Base-by-base conservation (phyloP, 2,113 vertebrate species). In the Poecilia latipinna region DNA sequence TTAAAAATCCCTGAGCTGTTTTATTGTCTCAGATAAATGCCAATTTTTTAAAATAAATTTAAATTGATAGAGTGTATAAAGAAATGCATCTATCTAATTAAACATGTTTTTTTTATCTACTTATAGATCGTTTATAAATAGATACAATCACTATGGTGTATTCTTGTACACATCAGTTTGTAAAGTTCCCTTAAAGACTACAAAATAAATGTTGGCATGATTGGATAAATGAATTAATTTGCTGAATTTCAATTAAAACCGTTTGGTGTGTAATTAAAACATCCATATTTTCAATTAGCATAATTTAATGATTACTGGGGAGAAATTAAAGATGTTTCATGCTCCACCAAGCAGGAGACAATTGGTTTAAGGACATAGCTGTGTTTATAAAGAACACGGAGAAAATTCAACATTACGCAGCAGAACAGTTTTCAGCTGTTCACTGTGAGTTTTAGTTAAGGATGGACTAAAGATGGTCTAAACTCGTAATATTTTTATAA, bases 201-300 rank as follows among this genome's bases (percentile, higher is more conserved):
- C 51, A 72, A 68, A 79, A 68, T 13, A 33, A 80, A 84, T 64
- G 72, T 77, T 79, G 86, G 68, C 88, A 85, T 79, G 80, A 88
- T 75, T 84, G 37, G 79, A 82, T 83, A 84, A 84, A 92, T 85
- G 88, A 70, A 83, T 82, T 86, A 24, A 84, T 89, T 83, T 79
- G 82, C 84, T 88, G 78, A 77, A 87, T 87, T 92, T 89, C 77
- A 88, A 91, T 93, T 82, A 84, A 86, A 83, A 88, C 77, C 85
- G 83, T 86, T 68, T 87, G 81, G 82, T 87, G 85, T 89, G 81
- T 89, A 90, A 91, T 93, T 87, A 88, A 89, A 89, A 90, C 83
- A 91, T 89, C 80, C 71, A 69, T 86, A 73, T 79, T 78, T 74
- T 79, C 68, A 86, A 91, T 93, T 90, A 91, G 74, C 88, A 90